A percentile compares a stretch with the other conserved stretches of the same genome.
These are phyloP conservation scores for Epistrophe eligans DNA, from an alignment of 2,888 invertebrate genomes.

Conservation along the genomic window DNA sequence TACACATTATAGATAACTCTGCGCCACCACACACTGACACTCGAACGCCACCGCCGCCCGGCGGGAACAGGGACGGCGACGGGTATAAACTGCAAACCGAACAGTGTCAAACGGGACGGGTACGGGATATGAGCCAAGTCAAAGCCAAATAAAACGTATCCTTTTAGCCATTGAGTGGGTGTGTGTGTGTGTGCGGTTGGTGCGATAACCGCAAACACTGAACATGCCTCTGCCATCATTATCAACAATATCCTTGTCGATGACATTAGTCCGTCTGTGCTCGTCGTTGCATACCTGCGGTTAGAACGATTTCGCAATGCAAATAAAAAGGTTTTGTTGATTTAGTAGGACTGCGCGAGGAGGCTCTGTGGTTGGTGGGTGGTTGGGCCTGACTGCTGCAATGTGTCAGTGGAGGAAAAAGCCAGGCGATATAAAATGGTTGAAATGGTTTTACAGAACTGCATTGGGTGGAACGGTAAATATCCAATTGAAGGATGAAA, in stretches of 20 bases:
- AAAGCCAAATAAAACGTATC: slow-evolving; percentile 35
- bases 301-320: slow-evolving; percentile 74
- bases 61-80: no score
- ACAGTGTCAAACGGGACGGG: slow-evolving; percentile 33
- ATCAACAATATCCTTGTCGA: slow-evolving; percentile 75
- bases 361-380: not conserved
- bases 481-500: slow-evolving; percentile 71
- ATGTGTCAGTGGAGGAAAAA: not conserved
- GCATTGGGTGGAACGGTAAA: slow-evolving; percentile 45
- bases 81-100: slow-evolving; percentile 14
- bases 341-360: slow-evolving; percentile 42
- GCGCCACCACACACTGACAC: slow-evolving; percentile 67
- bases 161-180: slow-evolving; percentile 52
- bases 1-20: slow-evolving; percentile 74
- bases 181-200: slow-evolving; percentile 62
- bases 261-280: slow-evolving; percentile 76
- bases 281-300: slow-evolving; percentile 76
- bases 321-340: slow-evolving; percentile 75
- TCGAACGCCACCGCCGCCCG: slow-evolving; percentile 13
- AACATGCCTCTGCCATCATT: slow-evolving; percentile 72
- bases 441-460: slow-evolving; percentile 26
- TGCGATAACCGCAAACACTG: slow-evolving; percentile 75
- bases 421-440: slow-evolving; percentile 13
- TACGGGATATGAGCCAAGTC: slow-evolving; percentile 22
- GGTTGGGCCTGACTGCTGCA: not conserved